Conservation (phyloP, 2,888 invertebrate genomes). For the Melanophora roralis region DNA sequence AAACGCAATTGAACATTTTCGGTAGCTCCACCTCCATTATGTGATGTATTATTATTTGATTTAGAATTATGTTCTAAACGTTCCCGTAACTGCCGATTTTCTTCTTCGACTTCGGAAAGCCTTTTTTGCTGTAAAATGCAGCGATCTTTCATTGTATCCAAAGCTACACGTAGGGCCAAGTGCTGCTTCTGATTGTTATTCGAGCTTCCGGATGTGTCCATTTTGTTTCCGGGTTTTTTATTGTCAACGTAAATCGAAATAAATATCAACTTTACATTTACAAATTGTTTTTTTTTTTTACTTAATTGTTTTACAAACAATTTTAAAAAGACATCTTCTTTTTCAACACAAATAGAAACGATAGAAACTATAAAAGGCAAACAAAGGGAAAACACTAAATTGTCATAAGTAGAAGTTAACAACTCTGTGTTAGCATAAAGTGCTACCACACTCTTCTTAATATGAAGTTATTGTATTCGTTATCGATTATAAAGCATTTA, state of each 20-base stretch:
- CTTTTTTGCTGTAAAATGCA: slow-evolving; percentile 86
- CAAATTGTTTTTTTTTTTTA: neutral
- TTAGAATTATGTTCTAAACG: slow-evolving; percentile 72
- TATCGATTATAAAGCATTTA: too few relatives aligned
- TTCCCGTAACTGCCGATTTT: slow-evolving; percentile 82
- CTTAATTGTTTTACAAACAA: too few relatives aligned
- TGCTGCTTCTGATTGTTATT: slow-evolving; percentile 50
- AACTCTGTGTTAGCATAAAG: neutral
- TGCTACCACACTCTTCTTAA: neutral
- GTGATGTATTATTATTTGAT: slow-evolving; percentile 62
- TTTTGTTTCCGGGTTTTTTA: neutral
- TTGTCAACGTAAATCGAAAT: neutral
- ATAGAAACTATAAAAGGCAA: slow-evolving; percentile 9
- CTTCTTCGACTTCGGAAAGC: slow-evolving; percentile 84
- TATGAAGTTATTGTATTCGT: too few relatives aligned
- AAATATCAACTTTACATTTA: slow-evolving; percentile 8
- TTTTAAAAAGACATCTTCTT: too few relatives aligned
- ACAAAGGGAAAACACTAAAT: slow-evolving; percentile 32
- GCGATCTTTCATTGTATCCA: slow-evolving; percentile 89
- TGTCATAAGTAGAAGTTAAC: neutral
- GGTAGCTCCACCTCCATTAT: slow-evolving; percentile 40
- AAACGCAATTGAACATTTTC: slow-evolving; percentile 80
- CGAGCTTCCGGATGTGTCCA: slow-evolving; percentile 34
- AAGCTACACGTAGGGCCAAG: slow-evolving; percentile 83
- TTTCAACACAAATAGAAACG: slow-evolving; percentile 25